Conservation (phyloP, 2,888 invertebrate species). For the Caenorhabditis angaria region DNA sequence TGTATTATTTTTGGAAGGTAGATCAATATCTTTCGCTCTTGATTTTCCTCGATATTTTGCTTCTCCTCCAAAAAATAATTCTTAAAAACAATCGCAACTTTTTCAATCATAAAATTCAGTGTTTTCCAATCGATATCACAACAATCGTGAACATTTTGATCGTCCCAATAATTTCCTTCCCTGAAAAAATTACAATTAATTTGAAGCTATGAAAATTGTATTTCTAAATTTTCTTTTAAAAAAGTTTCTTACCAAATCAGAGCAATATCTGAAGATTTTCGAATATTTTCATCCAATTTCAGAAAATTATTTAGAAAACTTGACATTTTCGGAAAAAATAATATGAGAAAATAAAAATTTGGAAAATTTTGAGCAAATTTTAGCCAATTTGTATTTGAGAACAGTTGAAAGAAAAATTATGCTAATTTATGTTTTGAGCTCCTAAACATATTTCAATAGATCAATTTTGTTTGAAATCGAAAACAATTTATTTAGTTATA, state of each 20-base stretch:
- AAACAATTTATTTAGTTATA: slow-evolving; percentile 21
- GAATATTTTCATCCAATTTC: slow-evolving; percentile 12
- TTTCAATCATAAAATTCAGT: slow-evolving; percentile 31
- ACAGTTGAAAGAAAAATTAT: too few species aligned
- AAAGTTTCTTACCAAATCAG: slow-evolving; percentile 31
- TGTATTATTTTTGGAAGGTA: slow-evolving; percentile 98
- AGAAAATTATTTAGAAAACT: background rate
- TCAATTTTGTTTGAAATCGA: background rate
- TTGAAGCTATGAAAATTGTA: background rate
- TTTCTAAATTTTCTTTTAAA: background rate
- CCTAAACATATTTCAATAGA: too few species aligned
- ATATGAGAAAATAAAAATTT: background rate
- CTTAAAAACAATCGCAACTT: slow-evolving; percentile 33
- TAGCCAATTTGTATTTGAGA: too few species aligned
- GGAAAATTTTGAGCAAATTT: background rate
- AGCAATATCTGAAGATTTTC: slow-evolving; percentile 23
- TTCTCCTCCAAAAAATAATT: slow-evolving; percentile 14
- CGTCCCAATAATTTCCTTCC: slow-evolving; percentile 64
- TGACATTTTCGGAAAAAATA: background rate
- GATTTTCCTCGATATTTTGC: slow-evolving; percentile 1
- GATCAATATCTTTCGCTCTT: slow-evolving; percentile 81
- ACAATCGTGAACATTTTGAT: slow-evolving; percentile 55
- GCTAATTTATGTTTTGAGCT: too few species aligned
- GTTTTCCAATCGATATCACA: slow-evolving; percentile 49
- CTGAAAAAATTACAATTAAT: slow-evolving; percentile 36